Conservation (phyloP, 1,140 invertebrate genomes). For the Sitophilus oryzae region DNA sequence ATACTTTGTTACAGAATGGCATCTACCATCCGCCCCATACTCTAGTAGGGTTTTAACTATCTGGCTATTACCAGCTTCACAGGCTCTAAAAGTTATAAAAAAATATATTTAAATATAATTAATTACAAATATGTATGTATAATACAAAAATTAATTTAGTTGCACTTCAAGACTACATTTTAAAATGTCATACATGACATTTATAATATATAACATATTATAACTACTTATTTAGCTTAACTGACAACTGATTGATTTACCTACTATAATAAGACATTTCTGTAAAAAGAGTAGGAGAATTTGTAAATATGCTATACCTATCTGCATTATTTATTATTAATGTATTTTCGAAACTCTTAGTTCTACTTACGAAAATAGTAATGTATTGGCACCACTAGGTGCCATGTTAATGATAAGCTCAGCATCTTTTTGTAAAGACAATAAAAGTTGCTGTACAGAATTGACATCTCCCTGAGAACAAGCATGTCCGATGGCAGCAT, state of each 20-base stretch:
- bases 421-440: constrained; percentile 57
- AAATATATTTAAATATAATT: background rate
- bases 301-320: too few species aligned
- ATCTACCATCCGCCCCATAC: constrained; percentile 76
- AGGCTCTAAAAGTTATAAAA: constrained; percentile 57
- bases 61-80: constrained; percentile 74
- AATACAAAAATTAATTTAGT: too few species aligned
- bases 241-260: too few species aligned
- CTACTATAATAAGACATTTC: too few species aligned
- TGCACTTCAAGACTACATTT: too few species aligned
- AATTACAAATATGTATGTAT: too few species aligned
- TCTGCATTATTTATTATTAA: too few species aligned
- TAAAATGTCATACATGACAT: too few species aligned
- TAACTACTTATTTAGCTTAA: too few species aligned
- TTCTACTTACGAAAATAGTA: constrained; percentile 70
- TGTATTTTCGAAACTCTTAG: background rate
- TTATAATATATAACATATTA: too few species aligned
- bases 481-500: constrained; percentile 66
- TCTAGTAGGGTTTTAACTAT: constrained; percentile 75
- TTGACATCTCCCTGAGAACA: constrained; percentile 62
- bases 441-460: constrained; percentile 58
- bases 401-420: constrained; percentile 78
- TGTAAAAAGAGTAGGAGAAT: too few species aligned
- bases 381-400: constrained; percentile 76
- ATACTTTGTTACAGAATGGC: constrained; percentile 84